A percentile compares a stretch with the other conserved stretches of the same genome.
These are phyloP conservation scores for Prionailurus viverrinus DNA, from an alignment of 2,113 vertebrate genomes.

Conservation along the genomic window DNA sequence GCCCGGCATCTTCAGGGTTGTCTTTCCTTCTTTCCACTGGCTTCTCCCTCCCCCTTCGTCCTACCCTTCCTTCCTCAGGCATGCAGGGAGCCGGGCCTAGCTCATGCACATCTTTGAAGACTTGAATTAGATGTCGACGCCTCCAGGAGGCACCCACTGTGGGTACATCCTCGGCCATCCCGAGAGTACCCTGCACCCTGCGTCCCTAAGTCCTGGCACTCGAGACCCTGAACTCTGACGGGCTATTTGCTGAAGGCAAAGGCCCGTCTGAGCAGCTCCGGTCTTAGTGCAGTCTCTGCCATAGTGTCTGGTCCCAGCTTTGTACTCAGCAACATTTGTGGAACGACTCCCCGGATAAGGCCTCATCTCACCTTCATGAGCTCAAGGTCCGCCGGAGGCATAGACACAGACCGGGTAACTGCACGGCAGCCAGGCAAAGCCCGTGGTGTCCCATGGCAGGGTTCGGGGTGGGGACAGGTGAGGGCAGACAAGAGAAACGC, in stretches of 20 bases:
- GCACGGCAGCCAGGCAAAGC: no score
- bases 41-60: rapidly evolving
- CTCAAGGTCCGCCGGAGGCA: background rate
- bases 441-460: rapidly evolving
- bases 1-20: no score
- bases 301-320: background rate
- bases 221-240: rapidly evolving
- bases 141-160: rapidly evolving
- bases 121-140: background rate
- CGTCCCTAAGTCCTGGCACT: rapidly evolving
- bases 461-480: rapidly evolving
- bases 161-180: no score
- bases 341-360: background rate
- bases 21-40: no score
- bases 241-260: background rate
- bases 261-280: background rate
- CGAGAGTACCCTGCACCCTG: rapidly evolving
- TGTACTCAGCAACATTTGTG: no score
- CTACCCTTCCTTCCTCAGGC: background rate
- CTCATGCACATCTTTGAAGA: no score
- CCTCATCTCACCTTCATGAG: background rate
- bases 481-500: no score
- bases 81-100: no score
- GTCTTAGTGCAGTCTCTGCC: background rate
- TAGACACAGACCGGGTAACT: rapidly evolving